phyloP scores from a whole-genome alignment of 2,888 invertebrate genomes.

The Vannuccia rotundouncinata region DNA sequence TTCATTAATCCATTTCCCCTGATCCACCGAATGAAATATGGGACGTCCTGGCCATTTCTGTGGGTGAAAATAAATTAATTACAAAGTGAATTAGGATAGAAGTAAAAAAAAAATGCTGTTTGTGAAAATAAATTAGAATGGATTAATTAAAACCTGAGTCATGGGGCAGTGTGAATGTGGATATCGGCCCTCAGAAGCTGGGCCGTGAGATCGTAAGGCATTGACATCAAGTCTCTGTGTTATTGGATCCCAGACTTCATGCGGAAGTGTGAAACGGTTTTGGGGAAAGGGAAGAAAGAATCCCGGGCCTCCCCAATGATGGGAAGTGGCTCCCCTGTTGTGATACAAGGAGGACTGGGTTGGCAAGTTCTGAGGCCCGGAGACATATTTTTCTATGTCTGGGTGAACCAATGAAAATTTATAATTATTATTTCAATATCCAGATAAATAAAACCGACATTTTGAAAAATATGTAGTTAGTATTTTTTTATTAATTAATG shows the following conservation, averaged over 20 bases:
- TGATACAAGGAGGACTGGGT: constrained; percentile 33
- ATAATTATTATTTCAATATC: not conserved
- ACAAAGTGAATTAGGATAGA: not conserved
- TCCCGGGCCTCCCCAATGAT: constrained; percentile 39
- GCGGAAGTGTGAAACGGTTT: constrained; percentile 30
- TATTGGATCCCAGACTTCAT: constrained; percentile 35
- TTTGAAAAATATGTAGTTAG: too few relatives aligned
- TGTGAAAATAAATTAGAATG: not conserved
- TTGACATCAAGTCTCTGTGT: constrained; percentile 33
- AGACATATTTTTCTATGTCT: constrained; percentile 33
- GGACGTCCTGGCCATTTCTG: constrained; percentile 25
- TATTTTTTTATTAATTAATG: too few relatives aligned
- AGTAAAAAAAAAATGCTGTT: not conserved
- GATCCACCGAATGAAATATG: constrained; percentile 27
- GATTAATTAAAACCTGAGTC: constrained; percentile 14
- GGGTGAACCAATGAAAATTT: too few relatives aligned
- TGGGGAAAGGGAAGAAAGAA: constrained; percentile 30
- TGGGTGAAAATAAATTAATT: not conserved
- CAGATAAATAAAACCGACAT: too few relatives aligned
- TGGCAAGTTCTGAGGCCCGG: constrained; percentile 33
- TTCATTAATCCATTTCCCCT: constrained; percentile 47
- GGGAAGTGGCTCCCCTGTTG: constrained; percentile 37
- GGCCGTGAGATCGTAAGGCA: constrained; percentile 42
- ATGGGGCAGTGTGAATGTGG: constrained; percentile 40
- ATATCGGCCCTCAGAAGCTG: constrained; percentile 45